Percentiles rank a stretch among this genome's conserved stretches.
These are phyloP conservation scores for Grus americana DNA, from an alignment of 2,113 vertebrate species.

Conservation along the genomic window DNA sequence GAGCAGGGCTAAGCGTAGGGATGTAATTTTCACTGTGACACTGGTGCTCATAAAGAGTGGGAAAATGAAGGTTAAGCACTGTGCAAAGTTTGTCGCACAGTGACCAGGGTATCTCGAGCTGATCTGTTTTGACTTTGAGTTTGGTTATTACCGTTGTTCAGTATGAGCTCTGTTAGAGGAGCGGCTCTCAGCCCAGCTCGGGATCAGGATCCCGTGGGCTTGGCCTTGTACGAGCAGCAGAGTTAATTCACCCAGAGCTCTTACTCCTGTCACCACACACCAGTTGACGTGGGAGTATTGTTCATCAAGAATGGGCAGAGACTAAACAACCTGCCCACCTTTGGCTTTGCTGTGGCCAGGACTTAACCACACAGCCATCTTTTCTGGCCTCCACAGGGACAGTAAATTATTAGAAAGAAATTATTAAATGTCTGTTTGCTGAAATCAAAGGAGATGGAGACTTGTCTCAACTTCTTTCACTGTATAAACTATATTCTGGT, in stretches of 20 bases:
- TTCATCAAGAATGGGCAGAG: not conserved
- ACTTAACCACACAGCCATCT: not conserved
- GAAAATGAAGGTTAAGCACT: not conserved
- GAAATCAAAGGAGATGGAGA: not conserved
- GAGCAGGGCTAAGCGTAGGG: not conserved
- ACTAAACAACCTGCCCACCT: not conserved
- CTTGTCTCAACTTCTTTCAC: not conserved
- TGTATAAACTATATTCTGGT: not conserved
- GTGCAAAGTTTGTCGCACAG: not conserved
- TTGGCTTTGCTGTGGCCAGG: not conserved
- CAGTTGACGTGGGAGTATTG: not conserved
- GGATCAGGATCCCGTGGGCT: not conserved
- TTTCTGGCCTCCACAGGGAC: accelerated
- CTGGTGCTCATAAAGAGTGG: accelerated
- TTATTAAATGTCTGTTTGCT: not conserved
- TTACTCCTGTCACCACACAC: too few relatives aligned
- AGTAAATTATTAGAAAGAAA: not conserved
- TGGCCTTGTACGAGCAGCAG: not conserved
- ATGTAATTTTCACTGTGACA: not conserved
- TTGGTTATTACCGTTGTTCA: not conserved
- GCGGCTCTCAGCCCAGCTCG: not conserved
- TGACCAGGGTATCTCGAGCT: not conserved
- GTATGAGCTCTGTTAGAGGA: not conserved
- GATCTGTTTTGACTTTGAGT: not conserved
- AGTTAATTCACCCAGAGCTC: not conserved